phyloP scores from a whole-genome alignment of 2,888 invertebrate species.

The Eupithecia abbreviata region DNA sequence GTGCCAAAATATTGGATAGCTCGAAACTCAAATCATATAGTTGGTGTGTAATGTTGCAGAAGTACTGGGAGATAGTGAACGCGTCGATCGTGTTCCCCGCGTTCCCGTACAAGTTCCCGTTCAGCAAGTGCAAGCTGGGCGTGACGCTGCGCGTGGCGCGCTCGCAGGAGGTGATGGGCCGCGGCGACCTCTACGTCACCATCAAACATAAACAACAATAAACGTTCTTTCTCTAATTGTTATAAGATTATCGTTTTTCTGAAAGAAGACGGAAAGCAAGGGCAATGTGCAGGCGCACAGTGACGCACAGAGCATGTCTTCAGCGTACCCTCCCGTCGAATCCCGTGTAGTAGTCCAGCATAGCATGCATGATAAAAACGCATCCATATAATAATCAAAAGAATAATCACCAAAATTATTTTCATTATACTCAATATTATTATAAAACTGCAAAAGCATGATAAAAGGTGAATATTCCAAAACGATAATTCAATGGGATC shows the following conservation, averaged over 20 bases:
- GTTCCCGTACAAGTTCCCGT: conserved; percentile 14
- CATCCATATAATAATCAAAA: neutral
- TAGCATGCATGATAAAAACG: too few species aligned
- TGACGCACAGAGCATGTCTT: too few species aligned
- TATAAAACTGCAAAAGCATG: neutral
- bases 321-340: too few species aligned
- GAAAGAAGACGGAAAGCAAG: too few species aligned
- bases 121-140: conserved; percentile 1
- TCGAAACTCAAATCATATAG: too few species aligned
- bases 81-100: neutral
- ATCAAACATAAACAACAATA: conserved; percentile 1
- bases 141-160: neutral
- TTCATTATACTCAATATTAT: neutral
- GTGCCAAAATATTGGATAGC: too few species aligned
- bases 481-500: conserved; percentile 4
- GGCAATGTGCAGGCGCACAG: too few species aligned
- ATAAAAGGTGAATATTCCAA: conserved; percentile 13
- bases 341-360: too few species aligned
- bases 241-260: too few species aligned
- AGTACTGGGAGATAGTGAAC: conserved; percentile 6
- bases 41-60: conserved; percentile 1
- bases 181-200: neutral
- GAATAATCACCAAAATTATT: neutral
- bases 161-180: neutral
- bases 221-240: neutral